Evolutionary conservation across 2,797 vertebrate genomes (phyloP).

Genomic region (Hydrolagus colliei): DNA sequence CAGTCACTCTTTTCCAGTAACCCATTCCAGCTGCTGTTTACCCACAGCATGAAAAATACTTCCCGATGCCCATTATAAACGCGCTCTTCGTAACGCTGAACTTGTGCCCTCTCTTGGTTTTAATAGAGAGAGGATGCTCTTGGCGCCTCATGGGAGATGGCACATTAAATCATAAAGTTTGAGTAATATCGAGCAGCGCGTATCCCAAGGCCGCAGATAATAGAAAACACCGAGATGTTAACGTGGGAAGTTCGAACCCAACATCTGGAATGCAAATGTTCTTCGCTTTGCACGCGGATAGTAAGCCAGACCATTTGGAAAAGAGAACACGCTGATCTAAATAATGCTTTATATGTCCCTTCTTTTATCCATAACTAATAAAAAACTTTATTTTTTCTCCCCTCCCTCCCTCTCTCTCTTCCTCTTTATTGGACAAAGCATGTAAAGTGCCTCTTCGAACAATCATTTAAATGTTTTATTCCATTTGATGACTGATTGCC

Average conservation of each 20-base stretch:
- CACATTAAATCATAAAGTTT: background rate
- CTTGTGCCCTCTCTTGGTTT: no score
- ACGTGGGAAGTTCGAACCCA: conserved; percentile 17
- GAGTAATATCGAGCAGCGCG: background rate
- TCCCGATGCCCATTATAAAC: no score
- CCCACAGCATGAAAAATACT: no score
- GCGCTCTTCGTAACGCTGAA: no score
- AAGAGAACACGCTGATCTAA: conserved; percentile 19
- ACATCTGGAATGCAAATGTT: conserved; percentile 29
- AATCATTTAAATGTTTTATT: background rate
- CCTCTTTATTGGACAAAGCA: background rate
- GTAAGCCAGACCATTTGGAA: background rate
- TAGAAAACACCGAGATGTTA: conserved; percentile 15
- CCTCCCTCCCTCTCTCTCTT: background rate
- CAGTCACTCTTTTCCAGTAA: no score
- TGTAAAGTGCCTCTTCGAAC: background rate
- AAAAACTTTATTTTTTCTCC: background rate
- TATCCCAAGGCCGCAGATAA: background rate
- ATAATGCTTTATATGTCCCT: conserved; percentile 6
- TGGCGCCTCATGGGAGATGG: background rate
- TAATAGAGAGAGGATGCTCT: no score
- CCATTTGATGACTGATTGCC: background rate
- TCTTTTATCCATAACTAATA: conserved; percentile 8
- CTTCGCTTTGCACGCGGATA: background rate
- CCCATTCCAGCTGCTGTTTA: no score